Conservation (phyloP, 1,140 invertebrate species). For the Zaprionus africanus region DNA sequence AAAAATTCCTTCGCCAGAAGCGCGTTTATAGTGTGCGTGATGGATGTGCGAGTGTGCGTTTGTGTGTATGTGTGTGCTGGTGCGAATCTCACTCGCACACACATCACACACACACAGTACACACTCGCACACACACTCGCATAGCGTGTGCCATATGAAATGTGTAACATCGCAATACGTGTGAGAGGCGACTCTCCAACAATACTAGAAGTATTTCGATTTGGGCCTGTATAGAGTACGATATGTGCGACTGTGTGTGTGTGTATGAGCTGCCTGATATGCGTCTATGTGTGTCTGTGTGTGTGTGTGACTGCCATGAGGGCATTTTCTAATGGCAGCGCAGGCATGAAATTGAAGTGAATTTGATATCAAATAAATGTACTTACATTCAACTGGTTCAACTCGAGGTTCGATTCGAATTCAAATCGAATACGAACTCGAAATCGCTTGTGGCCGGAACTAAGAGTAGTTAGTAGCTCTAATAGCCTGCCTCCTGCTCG, state of each 20-base stretch:
- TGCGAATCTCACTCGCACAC: slow-evolving; percentile 34
- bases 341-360: slow-evolving; percentile 71
- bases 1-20: slow-evolving; percentile 63
- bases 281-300: slow-evolving; percentile 31
- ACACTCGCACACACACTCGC: slow-evolving; percentile 27
- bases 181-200: slow-evolving; percentile 52
- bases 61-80: slow-evolving; percentile 9
- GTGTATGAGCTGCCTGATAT: slow-evolving; percentile 54
- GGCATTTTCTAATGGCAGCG: slow-evolving; percentile 65
- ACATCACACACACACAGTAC: slow-evolving; percentile 2
- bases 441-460: slow-evolving; percentile 18
- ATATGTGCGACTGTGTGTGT: slow-evolving; percentile 27
- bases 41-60: neutral
- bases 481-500: neutral
- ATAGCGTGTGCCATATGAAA: slow-evolving; percentile 73
- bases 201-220: slow-evolving; percentile 54
- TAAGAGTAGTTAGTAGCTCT: neutral
- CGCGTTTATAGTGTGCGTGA: slow-evolving; percentile 18
- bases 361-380: slow-evolving; percentile 70
- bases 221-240: slow-evolving; percentile 32
- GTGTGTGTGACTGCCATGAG: slow-evolving; percentile 56
- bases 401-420: neutral
- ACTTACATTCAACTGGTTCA: slow-evolving; percentile 34
- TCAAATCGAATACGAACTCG: slow-evolving; percentile 19
- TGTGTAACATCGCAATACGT: slow-evolving; percentile 63